Evolutionary conservation across 2,113 vertebrate species (phyloP).

Genomic region (Indicator maculatus): DNA sequence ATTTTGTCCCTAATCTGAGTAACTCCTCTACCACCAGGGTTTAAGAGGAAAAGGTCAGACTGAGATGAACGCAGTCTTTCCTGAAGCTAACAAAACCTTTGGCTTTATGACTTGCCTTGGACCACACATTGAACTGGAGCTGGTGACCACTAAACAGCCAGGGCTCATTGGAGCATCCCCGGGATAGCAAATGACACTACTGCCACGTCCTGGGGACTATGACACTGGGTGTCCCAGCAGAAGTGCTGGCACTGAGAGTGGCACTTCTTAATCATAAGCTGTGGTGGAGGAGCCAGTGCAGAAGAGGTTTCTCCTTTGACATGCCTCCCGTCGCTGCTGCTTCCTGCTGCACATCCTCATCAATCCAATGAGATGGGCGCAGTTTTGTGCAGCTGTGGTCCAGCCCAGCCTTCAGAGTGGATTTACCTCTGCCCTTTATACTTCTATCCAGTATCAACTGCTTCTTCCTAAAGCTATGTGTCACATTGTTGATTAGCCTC

Average conservation of each 20-base stretch:
- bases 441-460: neutral
- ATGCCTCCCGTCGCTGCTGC: neutral
- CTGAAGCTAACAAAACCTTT: neutral
- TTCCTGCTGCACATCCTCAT: neutral
- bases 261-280: neutral
- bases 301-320: neutral
- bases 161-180: neutral
- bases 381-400: neutral
- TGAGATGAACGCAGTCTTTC: fast-evolving
- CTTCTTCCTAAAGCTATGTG: neutral
- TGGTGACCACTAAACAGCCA: neutral
- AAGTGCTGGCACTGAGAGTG: neutral
- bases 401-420: neutral
- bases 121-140: neutral
- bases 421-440: neutral
- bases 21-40: neutral
- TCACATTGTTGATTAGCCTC: neutral
- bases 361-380: fast-evolving
- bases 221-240: neutral
- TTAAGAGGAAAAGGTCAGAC: neutral
- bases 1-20: neutral
- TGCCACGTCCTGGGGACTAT: fast-evolving
- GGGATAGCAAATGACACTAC: neutral
- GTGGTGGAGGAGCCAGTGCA: neutral
- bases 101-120: fast-evolving